Percentiles rank a stretch among this genome's conserved stretches.
phyloP scores from a whole-genome alignment of 2,113 vertebrate species.

The Nibea albiflora region DNA sequence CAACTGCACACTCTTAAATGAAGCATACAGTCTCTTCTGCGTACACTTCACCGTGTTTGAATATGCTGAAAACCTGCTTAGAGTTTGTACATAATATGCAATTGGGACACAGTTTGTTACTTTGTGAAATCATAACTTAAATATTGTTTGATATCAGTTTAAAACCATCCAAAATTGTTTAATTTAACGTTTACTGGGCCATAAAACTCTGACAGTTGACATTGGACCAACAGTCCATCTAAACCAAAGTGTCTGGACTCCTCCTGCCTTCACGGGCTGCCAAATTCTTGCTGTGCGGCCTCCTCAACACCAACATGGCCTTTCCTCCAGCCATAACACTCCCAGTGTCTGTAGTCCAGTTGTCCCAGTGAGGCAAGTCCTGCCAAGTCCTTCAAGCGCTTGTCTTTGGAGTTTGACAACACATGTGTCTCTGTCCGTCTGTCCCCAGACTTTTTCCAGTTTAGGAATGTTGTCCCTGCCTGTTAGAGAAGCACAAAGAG shows the following conservation, averaged over 20 bases:
- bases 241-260: slow-evolving; percentile 30
- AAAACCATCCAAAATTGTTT: slow-evolving; percentile 30
- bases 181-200: slow-evolving; percentile 32
- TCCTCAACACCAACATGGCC: slow-evolving; percentile 33
- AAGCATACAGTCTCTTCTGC: neutral
- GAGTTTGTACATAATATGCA: neutral
- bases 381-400: slow-evolving; percentile 66
- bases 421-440: slow-evolving; percentile 73
- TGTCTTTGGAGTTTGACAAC: slow-evolving; percentile 57
- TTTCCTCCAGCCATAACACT: slow-evolving; percentile 67
- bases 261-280: slow-evolving; percentile 20
- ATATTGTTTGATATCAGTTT: slow-evolving; percentile 17
- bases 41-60: neutral
- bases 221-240: slow-evolving; percentile 31
- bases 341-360: slow-evolving; percentile 68
- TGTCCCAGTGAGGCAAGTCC: slow-evolving; percentile 58
- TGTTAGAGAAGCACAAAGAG: slow-evolving; percentile 65
- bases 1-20: neutral
- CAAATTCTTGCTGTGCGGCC: slow-evolving; percentile 36
- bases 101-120: neutral
- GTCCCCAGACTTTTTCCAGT: slow-evolving; percentile 64
- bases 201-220: slow-evolving; percentile 12
- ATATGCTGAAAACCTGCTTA: neutral
- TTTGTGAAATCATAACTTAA: slow-evolving; percentile 17
- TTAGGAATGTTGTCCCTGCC: slow-evolving; percentile 71